phyloP scores from a whole-genome alignment of 2,113 vertebrate species.

The Strix uralensis region DNA sequence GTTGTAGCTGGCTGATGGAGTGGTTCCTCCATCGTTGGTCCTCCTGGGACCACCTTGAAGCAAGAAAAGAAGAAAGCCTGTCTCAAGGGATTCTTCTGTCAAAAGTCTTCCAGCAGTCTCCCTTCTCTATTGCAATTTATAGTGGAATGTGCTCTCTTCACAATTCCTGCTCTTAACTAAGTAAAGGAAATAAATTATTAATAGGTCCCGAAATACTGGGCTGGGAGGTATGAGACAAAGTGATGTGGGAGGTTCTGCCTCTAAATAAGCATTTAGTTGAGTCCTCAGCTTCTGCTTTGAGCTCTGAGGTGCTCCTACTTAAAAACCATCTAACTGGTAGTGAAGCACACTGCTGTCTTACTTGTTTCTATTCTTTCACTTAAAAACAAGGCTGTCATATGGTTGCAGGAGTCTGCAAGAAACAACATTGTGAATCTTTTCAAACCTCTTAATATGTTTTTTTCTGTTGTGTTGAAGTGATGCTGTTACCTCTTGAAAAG shows the following conservation, averaged over 20 bases:
- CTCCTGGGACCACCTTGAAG: not conserved
- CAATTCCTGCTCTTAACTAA: not conserved
- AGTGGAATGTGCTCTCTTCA: not conserved
- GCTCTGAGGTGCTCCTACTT: not conserved
- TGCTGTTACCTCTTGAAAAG: not conserved
- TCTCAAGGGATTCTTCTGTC: not conserved
- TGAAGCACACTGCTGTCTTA: not conserved
- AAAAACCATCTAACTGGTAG: not conserved
- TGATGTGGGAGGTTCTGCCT: not conserved
- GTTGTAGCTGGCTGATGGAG: not conserved
- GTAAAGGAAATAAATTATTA: not conserved
- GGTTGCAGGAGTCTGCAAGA: not conserved
- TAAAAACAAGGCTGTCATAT: not conserved
- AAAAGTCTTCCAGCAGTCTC: not conserved
- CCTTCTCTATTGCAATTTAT: not conserved
- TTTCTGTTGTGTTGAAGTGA: not conserved
- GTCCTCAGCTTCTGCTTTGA: not conserved
- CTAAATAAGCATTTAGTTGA: not conserved
- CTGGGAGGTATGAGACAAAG: not conserved
- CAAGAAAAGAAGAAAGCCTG: not conserved
- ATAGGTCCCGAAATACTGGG: not conserved
- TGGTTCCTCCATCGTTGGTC: not conserved
- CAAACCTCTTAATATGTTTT: not conserved
- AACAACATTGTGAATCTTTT: not conserved
- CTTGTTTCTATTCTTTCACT: not conserved